Evolutionary conservation across 2,797 vertebrate species (phyloP).

Genomic region (Scolopax rusticola): DNA sequence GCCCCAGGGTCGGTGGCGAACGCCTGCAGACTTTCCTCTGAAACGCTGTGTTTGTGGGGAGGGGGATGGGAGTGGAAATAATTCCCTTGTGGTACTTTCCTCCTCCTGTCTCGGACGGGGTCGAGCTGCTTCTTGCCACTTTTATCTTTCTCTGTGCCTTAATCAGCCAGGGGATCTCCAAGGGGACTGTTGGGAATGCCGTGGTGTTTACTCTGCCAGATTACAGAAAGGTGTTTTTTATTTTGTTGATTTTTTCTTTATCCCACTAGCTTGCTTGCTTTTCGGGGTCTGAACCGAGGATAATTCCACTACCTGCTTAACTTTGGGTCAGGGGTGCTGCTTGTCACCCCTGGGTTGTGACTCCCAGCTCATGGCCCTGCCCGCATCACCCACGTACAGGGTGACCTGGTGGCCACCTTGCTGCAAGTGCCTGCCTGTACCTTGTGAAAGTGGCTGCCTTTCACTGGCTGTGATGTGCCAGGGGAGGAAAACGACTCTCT

Average conservation of each 20-base stretch:
- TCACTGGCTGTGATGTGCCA: not conserved
- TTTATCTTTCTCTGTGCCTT: not conserved
- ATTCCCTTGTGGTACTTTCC: not conserved
- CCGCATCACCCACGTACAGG: not conserved
- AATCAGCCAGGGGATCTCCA: not conserved
- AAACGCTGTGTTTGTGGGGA: not conserved
- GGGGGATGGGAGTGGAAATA: constrained; percentile 10
- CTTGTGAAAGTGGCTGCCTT: not conserved
- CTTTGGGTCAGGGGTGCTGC: not conserved
- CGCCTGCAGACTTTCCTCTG: constrained; percentile 13
- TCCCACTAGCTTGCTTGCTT: not conserved
- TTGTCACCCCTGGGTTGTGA: not conserved
- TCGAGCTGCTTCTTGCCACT: not conserved
- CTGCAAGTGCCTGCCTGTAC: accelerated
- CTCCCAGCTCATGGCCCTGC: accelerated
- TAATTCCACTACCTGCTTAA: not conserved
- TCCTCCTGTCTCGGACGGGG: not conserved
- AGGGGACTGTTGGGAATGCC: not conserved
- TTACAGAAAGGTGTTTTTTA: not conserved
- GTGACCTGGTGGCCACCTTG: not conserved
- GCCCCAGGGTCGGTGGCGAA: constrained; percentile 6
- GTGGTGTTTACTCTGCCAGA: not conserved
- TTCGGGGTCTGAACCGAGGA: not conserved
- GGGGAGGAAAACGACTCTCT: not conserved
- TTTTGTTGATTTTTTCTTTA: constrained; percentile 4